Percentiles rank a stretch among this genome's conserved stretches.
Evolutionary conservation across 2,797 vertebrate genomes (phyloP).

Genomic region (Anniella stebbinsi): DNA sequence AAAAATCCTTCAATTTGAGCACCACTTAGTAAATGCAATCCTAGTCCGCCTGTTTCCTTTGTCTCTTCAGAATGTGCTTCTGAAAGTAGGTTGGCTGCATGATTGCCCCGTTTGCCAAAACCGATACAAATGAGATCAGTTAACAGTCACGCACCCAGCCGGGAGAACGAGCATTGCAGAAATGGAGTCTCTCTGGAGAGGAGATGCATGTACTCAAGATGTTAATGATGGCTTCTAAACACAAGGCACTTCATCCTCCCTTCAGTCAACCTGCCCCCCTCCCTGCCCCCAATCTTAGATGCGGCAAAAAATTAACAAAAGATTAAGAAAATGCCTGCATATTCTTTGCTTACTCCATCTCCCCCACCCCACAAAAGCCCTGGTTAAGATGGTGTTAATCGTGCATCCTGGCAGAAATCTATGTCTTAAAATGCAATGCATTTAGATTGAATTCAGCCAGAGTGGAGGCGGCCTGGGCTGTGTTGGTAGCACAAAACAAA

Average conservation of each 20-base stretch:
- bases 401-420: fast-evolving
- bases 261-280: neutral
- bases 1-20: too few species aligned
- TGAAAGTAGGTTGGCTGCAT: neutral
- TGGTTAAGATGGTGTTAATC: neutral
- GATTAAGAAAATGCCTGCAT: neutral
- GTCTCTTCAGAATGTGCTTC: neutral
- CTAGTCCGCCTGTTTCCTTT: neutral
- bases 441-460: neutral
- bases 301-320: neutral
- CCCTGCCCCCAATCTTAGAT: neutral
- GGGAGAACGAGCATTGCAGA: neutral
- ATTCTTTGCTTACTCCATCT: neutral
- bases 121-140: neutral
- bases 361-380: neutral
- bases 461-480: too few species aligned
- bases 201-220: fast-evolving
- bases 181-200: neutral
- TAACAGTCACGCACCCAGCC: fast-evolving
- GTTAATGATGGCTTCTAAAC: neutral
- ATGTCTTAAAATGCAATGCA: neutral
- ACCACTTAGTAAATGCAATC: neutral
- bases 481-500: too few species aligned
- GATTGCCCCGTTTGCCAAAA: neutral
- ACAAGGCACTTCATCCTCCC: neutral